Conservation (phyloP, 1,140 invertebrate species). For the Zaprionus capensis region DNA sequence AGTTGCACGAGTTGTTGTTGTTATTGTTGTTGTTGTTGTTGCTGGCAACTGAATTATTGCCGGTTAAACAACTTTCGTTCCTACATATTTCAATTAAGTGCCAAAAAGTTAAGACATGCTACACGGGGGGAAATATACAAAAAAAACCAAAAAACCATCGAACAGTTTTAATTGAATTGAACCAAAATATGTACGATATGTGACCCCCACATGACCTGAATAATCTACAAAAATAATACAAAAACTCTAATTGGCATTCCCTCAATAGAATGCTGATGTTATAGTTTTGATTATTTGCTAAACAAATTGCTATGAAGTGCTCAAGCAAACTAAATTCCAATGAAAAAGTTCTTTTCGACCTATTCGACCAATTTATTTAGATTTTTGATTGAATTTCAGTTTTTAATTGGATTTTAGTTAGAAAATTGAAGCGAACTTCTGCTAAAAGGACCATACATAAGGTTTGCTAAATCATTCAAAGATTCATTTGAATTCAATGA, state of each 20-base stretch:
- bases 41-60: conserved; percentile 60
- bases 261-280: not conserved
- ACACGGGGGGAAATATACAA: not conserved
- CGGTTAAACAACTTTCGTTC: conserved; percentile 63
- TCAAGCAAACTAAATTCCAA: too few relatives aligned
- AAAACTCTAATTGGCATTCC: too few relatives aligned
- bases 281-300: not conserved
- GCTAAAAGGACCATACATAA: too few relatives aligned
- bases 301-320: too few relatives aligned
- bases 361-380: not conserved
- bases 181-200: not conserved
- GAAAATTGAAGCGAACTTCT: too few relatives aligned
- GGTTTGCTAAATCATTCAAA: too few relatives aligned
- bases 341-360: not conserved
- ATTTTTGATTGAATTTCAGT: not conserved
- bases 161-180: conserved; percentile 28
- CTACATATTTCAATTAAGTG: conserved; percentile 69
- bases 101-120: conserved; percentile 52
- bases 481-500: too few relatives aligned
- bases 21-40: conserved; percentile 23
- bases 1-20: conserved; percentile 12
- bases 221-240: not conserved
- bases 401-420: too few relatives aligned
- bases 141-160: not conserved
- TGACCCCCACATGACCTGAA: not conserved